A percentile compares a stretch with the other conserved stretches of the same genome.
phyloP scores from a whole-genome alignment of 2,113 vertebrate species.

The Coreoperca whiteheadi region DNA sequence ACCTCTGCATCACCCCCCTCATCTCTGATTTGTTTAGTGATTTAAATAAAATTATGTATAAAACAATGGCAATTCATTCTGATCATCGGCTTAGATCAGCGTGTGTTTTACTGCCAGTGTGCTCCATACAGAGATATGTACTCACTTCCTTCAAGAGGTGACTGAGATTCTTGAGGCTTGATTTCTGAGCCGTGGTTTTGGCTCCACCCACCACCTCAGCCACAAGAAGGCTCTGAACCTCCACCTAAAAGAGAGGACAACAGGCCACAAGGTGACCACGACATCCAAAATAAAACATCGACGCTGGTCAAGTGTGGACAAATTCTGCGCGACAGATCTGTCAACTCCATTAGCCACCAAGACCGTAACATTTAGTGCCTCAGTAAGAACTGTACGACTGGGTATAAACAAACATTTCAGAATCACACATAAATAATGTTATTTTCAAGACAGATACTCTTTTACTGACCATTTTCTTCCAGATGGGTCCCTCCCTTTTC shows the following conservation, averaged over 20 bases:
- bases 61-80: neutral
- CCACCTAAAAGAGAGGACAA: conserved; percentile 84
- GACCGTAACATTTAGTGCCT: neutral
- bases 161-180: conserved; percentile 89
- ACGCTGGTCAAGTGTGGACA: neutral
- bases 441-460: neutral
- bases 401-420: neutral
- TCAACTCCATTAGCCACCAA: neutral
- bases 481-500: conserved; percentile 90
- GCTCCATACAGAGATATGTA: neutral
- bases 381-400: neutral
- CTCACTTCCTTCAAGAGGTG: conserved; percentile 93
- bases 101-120: neutral
- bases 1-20: neutral
- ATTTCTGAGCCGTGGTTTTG: conserved; percentile 87
- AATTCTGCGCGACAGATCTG: neutral
- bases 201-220: conserved; percentile 94
- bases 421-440: neutral
- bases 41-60: neutral
- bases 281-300: neutral
- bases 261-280: neutral
- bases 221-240: conserved; percentile 93
- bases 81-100: neutral
- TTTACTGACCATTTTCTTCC: conserved; percentile 94
- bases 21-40: neutral